Base-by-base conservation (phyloP, 2,113 vertebrate genomes). In the Carassius gibelio region DNA sequence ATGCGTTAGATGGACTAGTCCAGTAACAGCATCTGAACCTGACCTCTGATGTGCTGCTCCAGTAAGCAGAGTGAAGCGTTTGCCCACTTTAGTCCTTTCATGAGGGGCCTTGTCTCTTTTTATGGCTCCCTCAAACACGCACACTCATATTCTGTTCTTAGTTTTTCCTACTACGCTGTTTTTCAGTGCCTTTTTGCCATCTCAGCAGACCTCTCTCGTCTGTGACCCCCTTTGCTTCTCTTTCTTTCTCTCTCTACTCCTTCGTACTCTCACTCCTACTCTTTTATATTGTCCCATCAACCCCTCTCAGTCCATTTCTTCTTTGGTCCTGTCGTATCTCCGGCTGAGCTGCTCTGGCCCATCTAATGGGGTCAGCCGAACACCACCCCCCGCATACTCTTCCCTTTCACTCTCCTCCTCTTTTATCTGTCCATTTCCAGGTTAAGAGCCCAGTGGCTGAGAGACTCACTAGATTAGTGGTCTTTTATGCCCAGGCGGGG, bases 401-500 rank as follows among this genome's bases (percentile, higher is more conserved):
- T 90, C 77, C 74, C 64, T 72, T 82, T 72, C 21, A 36, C 84
- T 80, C 71, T 85, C 42, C 52, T 72, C 42, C 19, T 85, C 77
- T 87, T 89, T 86, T 82, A 82, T 88, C 89, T 87, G 82, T 79
- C 85, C 82, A 85, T 91, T 84, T 88, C 84, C 86, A 88, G 87
- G 89, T 91, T 88, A 90, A 88, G 88, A 87, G 88, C 88, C 82
- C 85, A 84, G 84, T 87, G 85, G 81, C 87, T 86, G 85, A 88
- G 84, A 86, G 87, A 85, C 82, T 81, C 62, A 79, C 84, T 87
- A 87, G 84, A 89, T 91, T 88, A 89, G 75, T 86, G 85, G 83
- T 81, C 88, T 85, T 87, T 89, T 79, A 87, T 85, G 61, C 82
- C 62, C 68, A 79, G 85, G 50, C 26, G 45, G 75, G 64, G 68